These are phyloP conservation scores for Ophioninae sp. DNA, from an alignment of 2,888 invertebrate genomes.

Conservation along the genomic window DNA sequence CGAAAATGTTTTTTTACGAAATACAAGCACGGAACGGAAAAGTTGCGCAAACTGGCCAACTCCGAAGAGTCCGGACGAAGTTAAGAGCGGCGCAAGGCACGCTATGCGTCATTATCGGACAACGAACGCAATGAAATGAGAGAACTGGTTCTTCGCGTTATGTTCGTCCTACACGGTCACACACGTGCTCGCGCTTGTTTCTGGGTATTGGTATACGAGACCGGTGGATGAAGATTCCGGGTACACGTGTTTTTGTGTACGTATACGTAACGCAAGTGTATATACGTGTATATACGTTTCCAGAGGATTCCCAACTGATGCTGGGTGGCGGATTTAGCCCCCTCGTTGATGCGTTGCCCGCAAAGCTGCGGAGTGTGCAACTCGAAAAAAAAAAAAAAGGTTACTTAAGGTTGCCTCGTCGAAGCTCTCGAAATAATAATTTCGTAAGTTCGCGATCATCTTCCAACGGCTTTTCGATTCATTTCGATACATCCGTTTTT, in stretches of 20 bases:
- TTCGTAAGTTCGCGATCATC: slow-evolving; percentile 51
- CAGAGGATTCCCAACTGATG: slow-evolving; percentile 63
- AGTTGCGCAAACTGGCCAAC: slow-evolving; percentile 32
- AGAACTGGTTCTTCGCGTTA: slow-evolving; percentile 80
- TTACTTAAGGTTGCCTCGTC: slow-evolving; percentile 38
- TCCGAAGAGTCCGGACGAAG: slow-evolving; percentile 18
- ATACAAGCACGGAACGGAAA: slow-evolving; percentile 13
- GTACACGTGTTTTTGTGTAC: slow-evolving; percentile 15
- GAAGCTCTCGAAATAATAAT: slow-evolving; percentile 57
- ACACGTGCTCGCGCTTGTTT: slow-evolving; percentile 6
- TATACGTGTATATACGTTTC: slow-evolving; percentile 64
- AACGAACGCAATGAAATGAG: slow-evolving; percentile 81
- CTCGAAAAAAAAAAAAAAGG: slow-evolving; percentile 6
- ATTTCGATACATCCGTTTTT: slow-evolving; percentile 37
- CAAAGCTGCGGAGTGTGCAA: slow-evolving; percentile 47
- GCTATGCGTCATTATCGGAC: slow-evolving; percentile 81
- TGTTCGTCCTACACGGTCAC: slow-evolving; percentile 70
- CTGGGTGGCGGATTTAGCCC: slow-evolving; percentile 50
- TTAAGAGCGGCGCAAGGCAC: slow-evolving; percentile 63
- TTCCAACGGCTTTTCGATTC: slow-evolving; percentile 31
- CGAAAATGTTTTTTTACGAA: slow-evolving; percentile 1
- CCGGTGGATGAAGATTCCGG: slow-evolving; percentile 16
- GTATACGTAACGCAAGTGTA: not conserved
- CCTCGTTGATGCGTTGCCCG: slow-evolving; percentile 51
- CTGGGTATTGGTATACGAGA: slow-evolving; percentile 21